Conservation (phyloP, 1,140 invertebrate species). For the Elymnias hypermnestra region DNA sequence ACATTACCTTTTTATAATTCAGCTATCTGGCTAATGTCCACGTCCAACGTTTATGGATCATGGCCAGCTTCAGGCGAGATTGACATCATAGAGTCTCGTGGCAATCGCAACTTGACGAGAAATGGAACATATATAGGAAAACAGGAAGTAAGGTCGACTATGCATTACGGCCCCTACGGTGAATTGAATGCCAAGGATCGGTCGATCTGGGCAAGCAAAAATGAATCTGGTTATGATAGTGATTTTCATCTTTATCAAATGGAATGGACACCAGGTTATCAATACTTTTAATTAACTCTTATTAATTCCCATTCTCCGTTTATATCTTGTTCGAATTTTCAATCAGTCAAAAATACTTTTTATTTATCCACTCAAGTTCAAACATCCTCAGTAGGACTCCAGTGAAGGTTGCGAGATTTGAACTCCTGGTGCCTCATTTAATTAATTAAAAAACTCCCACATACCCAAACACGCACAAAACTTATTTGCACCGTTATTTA, state of each 20-base stretch:
- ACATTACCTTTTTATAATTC: slow-evolving; percentile 25
- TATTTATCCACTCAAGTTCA: no score
- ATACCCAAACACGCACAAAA: no score
- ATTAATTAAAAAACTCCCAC: no score
- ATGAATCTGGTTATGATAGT: slow-evolving; percentile 54
- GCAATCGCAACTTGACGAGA: slow-evolving; percentile 71
- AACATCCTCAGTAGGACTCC: no score
- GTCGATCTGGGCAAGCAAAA: slow-evolving; percentile 64
- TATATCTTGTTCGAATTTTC: no score
- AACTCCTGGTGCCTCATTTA: no score
- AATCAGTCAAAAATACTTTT: no score
- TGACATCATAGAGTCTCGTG: slow-evolving; percentile 75
- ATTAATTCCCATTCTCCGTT: no score
- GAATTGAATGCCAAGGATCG: slow-evolving; percentile 69
- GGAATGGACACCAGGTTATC: slow-evolving; percentile 65
- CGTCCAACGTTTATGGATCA: slow-evolving; percentile 74
- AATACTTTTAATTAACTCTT: no score
- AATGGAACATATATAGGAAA: slow-evolving; percentile 74
- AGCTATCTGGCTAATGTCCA: slow-evolving; percentile 80
- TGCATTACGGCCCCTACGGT: slow-evolving; percentile 79
- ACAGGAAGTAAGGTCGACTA: slow-evolving; percentile 75
- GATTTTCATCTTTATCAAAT: slow-evolving; percentile 70
- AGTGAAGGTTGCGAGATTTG: no score
- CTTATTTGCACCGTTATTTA: no score
- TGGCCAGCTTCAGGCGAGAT: slow-evolving; percentile 68